Conservation (phyloP, 2,888 invertebrate genomes). For the Minunthozetes semirufus region DNA sequence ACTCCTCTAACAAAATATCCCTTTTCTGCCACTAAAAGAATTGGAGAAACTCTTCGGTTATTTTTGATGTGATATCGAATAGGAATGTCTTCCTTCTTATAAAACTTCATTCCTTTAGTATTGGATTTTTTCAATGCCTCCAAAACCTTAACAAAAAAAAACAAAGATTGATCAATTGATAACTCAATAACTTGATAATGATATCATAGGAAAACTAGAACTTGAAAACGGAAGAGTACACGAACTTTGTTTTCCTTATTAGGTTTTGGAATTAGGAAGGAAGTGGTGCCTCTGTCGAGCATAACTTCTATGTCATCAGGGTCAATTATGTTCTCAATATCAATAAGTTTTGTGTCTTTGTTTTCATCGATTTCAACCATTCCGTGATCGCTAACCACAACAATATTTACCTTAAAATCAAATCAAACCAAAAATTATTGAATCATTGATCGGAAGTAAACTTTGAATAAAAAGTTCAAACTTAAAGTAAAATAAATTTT, state of each 20-base stretch:
- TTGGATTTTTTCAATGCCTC: conserved; percentile 30
- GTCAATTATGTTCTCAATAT: conserved; percentile 40
- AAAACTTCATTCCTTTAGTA: conserved; percentile 25
- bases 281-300: conserved; percentile 40
- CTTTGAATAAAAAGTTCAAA: neutral
- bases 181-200: no score
- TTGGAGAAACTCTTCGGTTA: conserved; percentile 30
- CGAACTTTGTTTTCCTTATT: conserved; percentile 39
- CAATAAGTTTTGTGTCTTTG: conserved; percentile 43
- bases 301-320: conserved; percentile 39
- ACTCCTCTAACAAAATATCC: conserved; percentile 37
- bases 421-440: neutral
- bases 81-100: conserved; percentile 30
- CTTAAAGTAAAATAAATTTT: neutral
- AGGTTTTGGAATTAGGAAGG: conserved; percentile 40
- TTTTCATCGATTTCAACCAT: conserved; percentile 45
- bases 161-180: no score
- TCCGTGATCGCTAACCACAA: conserved; percentile 49
- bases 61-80: conserved; percentile 32
- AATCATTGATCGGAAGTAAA: neutral
- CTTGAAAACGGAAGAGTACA: neutral
- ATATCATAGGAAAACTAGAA: no score
- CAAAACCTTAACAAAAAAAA: conserved; percentile 18
- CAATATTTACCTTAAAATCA: conserved; percentile 44
- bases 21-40: conserved; percentile 34